Evolutionary conservation across 2,113 vertebrate species (phyloP).

Genomic region (Spea multiplicata): DNA sequence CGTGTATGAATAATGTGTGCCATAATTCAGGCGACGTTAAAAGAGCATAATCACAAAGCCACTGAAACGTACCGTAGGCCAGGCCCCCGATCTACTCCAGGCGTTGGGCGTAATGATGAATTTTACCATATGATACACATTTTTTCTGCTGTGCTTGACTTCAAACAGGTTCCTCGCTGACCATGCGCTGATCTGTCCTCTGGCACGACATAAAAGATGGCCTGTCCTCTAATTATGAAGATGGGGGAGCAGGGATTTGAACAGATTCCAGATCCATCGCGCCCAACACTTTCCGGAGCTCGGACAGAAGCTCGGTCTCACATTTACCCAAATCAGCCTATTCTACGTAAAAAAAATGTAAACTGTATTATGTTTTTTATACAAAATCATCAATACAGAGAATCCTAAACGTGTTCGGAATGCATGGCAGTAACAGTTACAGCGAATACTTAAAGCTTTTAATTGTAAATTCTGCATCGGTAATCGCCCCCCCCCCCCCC

Average conservation of each 20-base stretch:
- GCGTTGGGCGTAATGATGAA: slow-evolving; percentile 11
- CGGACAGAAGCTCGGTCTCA: no score
- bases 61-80: background rate
- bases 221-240: slow-evolving; percentile 48
- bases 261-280: slow-evolving; percentile 42
- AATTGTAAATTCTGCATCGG: background rate
- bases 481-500: background rate
- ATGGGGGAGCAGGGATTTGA: slow-evolving; percentile 22
- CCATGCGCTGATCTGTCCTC: slow-evolving; percentile 26
- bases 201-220: slow-evolving; percentile 56
- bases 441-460: background rate
- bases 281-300: no score
- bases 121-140: background rate
- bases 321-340: no score
- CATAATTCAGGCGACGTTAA: slow-evolving; percentile 2
- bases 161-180: background rate
- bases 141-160: background rate
- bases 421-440: no score
- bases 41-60: slow-evolving; percentile 21
- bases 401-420: no score
- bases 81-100: slow-evolving; percentile 9
- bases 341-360: no score
- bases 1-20: background rate
- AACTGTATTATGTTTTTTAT: no score
- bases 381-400: no score